Evolutionary conservation across 2,113 vertebrate species (phyloP).

Genomic region (Bungarus multicinctus): DNA sequence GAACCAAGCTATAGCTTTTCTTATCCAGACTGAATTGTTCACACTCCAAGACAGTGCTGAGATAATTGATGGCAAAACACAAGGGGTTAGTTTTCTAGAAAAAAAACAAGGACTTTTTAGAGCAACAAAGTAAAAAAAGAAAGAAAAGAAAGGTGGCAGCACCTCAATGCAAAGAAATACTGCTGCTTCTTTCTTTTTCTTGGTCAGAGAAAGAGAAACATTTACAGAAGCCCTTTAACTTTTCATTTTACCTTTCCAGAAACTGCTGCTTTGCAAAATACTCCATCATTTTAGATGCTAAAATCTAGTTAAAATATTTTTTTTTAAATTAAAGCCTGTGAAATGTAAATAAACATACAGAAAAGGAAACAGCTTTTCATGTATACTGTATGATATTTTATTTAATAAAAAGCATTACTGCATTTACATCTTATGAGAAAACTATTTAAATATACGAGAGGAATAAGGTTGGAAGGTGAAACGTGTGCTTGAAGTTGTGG

Average conservation of each 20-base stretch:
- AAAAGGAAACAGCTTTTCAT: not conserved
- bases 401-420: not conserved
- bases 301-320: conserved; percentile 36
- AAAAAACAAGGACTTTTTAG: conserved; percentile 76
- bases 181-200: conserved; percentile 59
- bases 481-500: conserved; percentile 19
- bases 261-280: conserved; percentile 29
- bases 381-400: conserved; percentile 34
- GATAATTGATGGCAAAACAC: conserved; percentile 78
- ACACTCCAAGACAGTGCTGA: conserved; percentile 63
- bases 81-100: conserved; percentile 77
- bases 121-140: conserved; percentile 72
- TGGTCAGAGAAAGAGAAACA: conserved; percentile 40
- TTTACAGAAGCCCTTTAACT: conserved; percentile 53
- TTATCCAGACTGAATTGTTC: conserved; percentile 40
- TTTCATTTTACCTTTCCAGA: conserved; percentile 51
- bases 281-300: conserved; percentile 43
- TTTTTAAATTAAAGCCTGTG: not conserved
- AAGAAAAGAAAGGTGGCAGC: conserved; percentile 73
- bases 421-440: conserved; percentile 19
- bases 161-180: conserved; percentile 79
- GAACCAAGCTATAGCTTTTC: conserved; percentile 41
- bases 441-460: conserved; percentile 22
- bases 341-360: not conserved
- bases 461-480: conserved; percentile 40